Conservation (phyloP, 92 coral and sea anemone species). For the Porites lobata region DNA sequence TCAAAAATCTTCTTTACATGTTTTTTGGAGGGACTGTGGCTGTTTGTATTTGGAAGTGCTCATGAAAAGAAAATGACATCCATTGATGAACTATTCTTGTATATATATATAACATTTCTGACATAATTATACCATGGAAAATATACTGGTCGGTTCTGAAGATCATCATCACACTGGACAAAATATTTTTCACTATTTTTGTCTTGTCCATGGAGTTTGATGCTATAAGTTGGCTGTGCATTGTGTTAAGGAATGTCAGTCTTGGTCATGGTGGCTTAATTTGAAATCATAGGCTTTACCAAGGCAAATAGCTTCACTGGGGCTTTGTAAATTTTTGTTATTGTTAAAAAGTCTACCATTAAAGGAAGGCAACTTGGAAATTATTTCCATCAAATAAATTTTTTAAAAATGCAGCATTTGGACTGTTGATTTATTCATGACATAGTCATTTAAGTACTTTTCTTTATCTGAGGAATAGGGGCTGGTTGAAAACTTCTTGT, state of each 20-base stretch:
- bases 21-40: constrained; percentile 98
- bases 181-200: not conserved
- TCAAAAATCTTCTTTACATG: constrained; percentile 93
- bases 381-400: not conserved
- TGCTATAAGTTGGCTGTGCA: not conserved
- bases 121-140: not conserved
- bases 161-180: not conserved
- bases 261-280: no score
- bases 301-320: not conserved
- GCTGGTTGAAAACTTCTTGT: no score
- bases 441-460: no score
- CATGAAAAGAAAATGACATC: constrained; percentile 46
- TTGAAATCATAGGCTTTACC: no score
- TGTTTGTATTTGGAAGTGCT: constrained; percentile 97
- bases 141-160: not conserved
- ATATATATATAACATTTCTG: not conserved
- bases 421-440: not conserved
- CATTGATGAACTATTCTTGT: not conserved
- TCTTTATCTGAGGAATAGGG: no score
- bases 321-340: not conserved
- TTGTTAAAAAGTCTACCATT: not conserved
- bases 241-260: no score
- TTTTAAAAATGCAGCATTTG: not conserved
- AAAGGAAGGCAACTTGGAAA: not conserved
- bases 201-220: not conserved